These are phyloP conservation scores for Pheosia tremula DNA, from an alignment of 2,888 invertebrate genomes.

Conservation along the genomic window DNA sequence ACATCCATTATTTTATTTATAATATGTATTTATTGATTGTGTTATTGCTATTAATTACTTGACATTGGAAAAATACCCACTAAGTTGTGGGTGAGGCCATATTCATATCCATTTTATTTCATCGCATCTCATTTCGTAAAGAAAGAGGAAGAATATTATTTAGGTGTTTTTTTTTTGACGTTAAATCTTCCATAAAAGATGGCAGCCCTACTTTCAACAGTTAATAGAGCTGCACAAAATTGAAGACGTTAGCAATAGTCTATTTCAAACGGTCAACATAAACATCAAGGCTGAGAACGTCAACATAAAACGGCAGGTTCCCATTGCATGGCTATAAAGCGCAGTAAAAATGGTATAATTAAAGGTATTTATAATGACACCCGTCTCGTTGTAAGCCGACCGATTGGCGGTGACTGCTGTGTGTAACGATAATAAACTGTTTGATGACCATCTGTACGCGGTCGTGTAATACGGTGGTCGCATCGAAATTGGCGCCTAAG, in stretches of 20 bases:
- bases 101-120: too few relatives aligned
- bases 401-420: constrained; percentile 48
- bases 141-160: too few relatives aligned
- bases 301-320: constrained; percentile 58
- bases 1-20: too few relatives aligned
- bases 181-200: too few relatives aligned
- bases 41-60: too few relatives aligned
- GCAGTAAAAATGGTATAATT: constrained; percentile 77
- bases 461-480: constrained; percentile 58
- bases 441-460: constrained; percentile 46
- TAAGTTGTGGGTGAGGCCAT: too few relatives aligned
- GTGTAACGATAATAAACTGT: constrained; percentile 25
- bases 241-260: neutral
- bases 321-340: constrained; percentile 57
- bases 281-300: constrained; percentile 63
- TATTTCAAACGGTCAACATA: neutral
- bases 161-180: too few relatives aligned
- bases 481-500: constrained; percentile 82
- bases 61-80: too few relatives aligned
- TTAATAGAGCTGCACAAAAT: constrained; percentile 5
- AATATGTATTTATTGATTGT: too few relatives aligned
- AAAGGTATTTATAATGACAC: constrained; percentile 76
- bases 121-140: too few relatives aligned
- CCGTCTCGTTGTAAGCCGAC: constrained; percentile 47
- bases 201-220: too few relatives aligned